phyloP scores from a whole-genome alignment of 2,888 invertebrate genomes.

The Fragum whitleyi region DNA sequence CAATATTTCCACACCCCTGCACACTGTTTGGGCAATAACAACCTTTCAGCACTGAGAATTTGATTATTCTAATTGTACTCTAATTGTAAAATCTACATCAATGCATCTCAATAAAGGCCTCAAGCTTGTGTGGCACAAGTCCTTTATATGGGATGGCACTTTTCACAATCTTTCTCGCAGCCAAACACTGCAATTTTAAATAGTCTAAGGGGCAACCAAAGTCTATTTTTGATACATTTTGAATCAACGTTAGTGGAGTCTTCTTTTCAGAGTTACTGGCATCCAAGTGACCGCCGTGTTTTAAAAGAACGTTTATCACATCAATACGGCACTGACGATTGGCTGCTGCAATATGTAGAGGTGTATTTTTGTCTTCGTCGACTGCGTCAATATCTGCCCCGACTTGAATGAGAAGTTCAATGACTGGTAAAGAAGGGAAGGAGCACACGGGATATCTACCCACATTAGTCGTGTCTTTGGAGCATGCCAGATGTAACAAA shows the following conservation, averaged over 20 bases:
- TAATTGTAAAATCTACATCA: too few species aligned
- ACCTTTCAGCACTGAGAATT: too few species aligned
- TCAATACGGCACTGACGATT: slow-evolving; percentile 91
- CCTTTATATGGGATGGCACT: slow-evolving; percentile 86
- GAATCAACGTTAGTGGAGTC: slow-evolving; percentile 81
- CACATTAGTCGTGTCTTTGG: slow-evolving; percentile 90
- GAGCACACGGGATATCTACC: slow-evolving; percentile 90
- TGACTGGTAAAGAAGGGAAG: slow-evolving; percentile 90
- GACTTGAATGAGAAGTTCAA: slow-evolving; percentile 91
- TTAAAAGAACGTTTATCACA: slow-evolving; percentile 90
- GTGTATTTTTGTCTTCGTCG: slow-evolving; percentile 94
- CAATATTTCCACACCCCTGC: too few species aligned
- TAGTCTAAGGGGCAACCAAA: slow-evolving; percentile 81
- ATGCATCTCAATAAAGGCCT: slow-evolving; percentile 83
- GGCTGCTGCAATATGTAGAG: slow-evolving; percentile 92
- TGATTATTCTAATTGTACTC: too few species aligned
- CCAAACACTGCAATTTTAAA: slow-evolving; percentile 82
- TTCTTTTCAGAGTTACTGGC: slow-evolving; percentile 85
- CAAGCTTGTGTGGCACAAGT: slow-evolving; percentile 79
- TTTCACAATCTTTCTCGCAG: slow-evolving; percentile 88
- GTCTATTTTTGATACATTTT: slow-evolving; percentile 77
- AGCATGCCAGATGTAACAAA: slow-evolving; percentile 92
- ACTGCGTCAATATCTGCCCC: slow-evolving; percentile 93
- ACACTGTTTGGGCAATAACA: too few species aligned
- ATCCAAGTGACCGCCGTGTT: slow-evolving; percentile 94